Percentiles rank a stretch among this genome's conserved stretches.
These are phyloP conservation scores for Aphaenogaster ashmeadi DNA, from an alignment of 1,140 invertebrate species.

Conservation along the genomic window DNA sequence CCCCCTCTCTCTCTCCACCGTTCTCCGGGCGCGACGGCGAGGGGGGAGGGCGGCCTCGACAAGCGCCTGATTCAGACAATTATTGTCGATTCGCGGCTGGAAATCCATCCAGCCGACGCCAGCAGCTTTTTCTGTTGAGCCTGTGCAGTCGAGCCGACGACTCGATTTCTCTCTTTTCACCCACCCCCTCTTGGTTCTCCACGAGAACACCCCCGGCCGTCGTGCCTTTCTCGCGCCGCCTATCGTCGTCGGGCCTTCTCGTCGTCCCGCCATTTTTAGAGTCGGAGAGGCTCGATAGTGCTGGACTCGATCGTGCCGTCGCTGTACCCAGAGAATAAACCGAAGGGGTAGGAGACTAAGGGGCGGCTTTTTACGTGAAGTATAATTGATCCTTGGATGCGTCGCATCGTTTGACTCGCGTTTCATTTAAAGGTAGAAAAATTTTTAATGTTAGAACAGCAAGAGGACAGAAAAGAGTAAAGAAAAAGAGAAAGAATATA, in stretches of 20 bases:
- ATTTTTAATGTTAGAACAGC: not conserved
- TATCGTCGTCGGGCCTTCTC: constrained; percentile 58
- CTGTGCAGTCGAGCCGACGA: constrained; percentile 59
- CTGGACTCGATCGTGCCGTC: constrained; percentile 48
- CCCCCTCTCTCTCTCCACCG: constrained; percentile 16
- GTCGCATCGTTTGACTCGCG: not conserved
- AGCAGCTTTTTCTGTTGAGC: constrained; percentile 75
- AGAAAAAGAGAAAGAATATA: not conserved
- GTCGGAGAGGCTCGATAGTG: constrained; percentile 29
- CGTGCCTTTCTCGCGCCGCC: constrained; percentile 62
- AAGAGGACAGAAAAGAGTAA: not conserved
- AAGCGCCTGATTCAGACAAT: constrained; percentile 77
- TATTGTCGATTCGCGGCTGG: constrained; percentile 77
- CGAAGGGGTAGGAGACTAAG: not conserved
- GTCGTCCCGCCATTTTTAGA: constrained; percentile 42
- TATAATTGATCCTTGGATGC: constrained; percentile 55
- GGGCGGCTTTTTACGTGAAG: constrained; percentile 37
- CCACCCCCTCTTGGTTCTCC: constrained; percentile 4
- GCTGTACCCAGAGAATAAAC: constrained; percentile 22
- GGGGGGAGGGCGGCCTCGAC: constrained; percentile 55
- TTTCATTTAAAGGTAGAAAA: not conserved
- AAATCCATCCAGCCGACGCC: constrained; percentile 77
- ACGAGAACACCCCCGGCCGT: constrained; percentile 11
- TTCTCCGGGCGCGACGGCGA: constrained; percentile 45
- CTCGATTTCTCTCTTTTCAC: constrained; percentile 72